phyloP scores from a whole-genome alignment of 2,113 vertebrate genomes.

The Poecile atricapillus region DNA sequence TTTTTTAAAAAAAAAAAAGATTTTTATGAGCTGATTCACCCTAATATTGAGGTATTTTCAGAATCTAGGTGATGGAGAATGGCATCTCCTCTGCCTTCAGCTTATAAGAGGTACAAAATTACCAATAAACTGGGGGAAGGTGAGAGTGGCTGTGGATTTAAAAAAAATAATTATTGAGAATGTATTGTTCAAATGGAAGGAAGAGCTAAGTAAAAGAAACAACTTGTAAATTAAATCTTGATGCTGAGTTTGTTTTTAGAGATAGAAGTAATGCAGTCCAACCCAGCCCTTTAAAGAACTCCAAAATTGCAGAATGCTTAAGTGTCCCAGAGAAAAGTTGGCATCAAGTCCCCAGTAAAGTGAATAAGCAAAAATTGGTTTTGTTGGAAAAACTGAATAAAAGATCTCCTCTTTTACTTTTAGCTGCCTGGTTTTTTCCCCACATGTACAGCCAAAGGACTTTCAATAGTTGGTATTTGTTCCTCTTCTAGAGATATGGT shows the following conservation, averaged over 20 bases:
- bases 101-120: background rate
- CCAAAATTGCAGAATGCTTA: background rate
- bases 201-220: background rate
- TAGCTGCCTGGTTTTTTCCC: background rate
- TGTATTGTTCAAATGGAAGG: background rate
- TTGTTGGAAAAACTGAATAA: background rate
- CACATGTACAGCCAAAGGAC: background rate
- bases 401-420: background rate
- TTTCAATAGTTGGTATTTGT: background rate
- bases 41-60: background rate
- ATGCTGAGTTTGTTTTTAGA: background rate
- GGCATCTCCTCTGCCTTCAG: background rate
- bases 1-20: background rate
- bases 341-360: fast-evolving
- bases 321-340: background rate
- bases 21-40: background rate
- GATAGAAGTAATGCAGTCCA: background rate
- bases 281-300: background rate
- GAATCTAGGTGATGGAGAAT: background rate
- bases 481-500: background rate
- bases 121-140: background rate
- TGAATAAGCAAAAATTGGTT: background rate
- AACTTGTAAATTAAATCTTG: background rate
- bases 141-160: background rate
- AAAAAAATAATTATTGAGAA: background rate